Base-by-base conservation (phyloP, 2,888 invertebrate genomes). In the Tanaodytes sp. region DNA sequence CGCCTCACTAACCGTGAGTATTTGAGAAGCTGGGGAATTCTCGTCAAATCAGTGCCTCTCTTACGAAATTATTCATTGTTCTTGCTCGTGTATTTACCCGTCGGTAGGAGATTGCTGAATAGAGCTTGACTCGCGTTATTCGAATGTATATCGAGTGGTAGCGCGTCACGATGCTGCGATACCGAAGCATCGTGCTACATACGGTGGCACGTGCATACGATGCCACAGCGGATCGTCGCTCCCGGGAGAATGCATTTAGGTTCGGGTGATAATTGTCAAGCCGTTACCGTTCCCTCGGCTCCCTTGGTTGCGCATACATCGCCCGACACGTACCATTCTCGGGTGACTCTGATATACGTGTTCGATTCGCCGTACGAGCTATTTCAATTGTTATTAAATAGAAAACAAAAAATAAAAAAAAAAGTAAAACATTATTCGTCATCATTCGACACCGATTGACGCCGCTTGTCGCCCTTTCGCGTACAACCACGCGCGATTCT, bases 181-280 rank as follows among this genome's bases (percentile, higher is more conserved):
- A 69, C 55, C 52, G 54, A 66, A 45, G 66, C 63, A 61, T 58
- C 36, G 66, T 27, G 59, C 54, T 40, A 62, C 62, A 72, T 68
- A 72, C 61, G 61, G 67, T 59, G 71, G 72, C 74, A 73, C 75
- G 71, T 74, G 75, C 74, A 75, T 71, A 69, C 71, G 71, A 63
- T 73, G 66, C 70, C 72, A 49, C 49, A 70, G 58, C 57, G 55
- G 66, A 66, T 71, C 71, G 63, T 71, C 63, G 59, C 59, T 66
- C 71, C 72, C 72, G 57, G 43, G 67, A 62, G 69, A 68, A 68
- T 73, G 75, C 76, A 78, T 79, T 78, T 77, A 72, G 78, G 77
- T 77, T 75, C 69, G 79, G 75, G 78, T 76, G 81, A 80, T 82
- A 82, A 82, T 82, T 80, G 78, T 77, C 68, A 74, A 70, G 74